Conservation (phyloP, 1,140 invertebrate species). For the Potamilus streckersoni region DNA sequence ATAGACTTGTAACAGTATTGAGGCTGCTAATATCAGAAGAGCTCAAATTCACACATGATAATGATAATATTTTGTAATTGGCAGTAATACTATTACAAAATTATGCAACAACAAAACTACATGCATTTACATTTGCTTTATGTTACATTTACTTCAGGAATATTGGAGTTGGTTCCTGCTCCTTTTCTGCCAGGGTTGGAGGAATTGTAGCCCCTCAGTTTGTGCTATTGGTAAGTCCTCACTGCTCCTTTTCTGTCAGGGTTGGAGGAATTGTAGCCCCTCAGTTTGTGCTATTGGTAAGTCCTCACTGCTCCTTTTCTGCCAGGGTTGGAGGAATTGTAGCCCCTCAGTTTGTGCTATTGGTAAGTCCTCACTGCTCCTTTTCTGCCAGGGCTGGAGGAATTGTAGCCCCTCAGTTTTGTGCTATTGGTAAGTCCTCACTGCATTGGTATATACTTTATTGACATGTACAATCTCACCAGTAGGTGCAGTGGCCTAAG, state of each 20-base stretch:
- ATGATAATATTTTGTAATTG: no score
- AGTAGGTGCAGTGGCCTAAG: no score
- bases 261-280: conserved; percentile 70
- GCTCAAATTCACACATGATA: no score
- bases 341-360: conserved; percentile 66
- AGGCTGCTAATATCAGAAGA: no score
- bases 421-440: conserved; percentile 40
- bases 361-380: no score
- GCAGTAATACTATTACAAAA: no score
- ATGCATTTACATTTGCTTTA: background rate
- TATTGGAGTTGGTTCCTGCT: conserved; percentile 68
- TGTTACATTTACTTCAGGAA: conserved; percentile 48
- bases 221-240: no score
- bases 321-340: conserved; percentile 69
- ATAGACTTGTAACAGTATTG: no score
- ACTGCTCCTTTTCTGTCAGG: conserved; percentile 69
- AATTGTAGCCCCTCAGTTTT: conserved; percentile 66
- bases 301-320: conserved; percentile 69
- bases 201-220: conserved; percentile 67
- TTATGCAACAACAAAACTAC: no score
- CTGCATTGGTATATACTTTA: no score
- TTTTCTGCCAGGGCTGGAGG: conserved; percentile 70
- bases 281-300: no score
- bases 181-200: conserved; percentile 69
- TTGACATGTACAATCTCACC: no score